Conservation (phyloP, 30 jellyfish, hydroid and myxozoan species). For the Hydractinia symbiolongicarpus region DNA sequence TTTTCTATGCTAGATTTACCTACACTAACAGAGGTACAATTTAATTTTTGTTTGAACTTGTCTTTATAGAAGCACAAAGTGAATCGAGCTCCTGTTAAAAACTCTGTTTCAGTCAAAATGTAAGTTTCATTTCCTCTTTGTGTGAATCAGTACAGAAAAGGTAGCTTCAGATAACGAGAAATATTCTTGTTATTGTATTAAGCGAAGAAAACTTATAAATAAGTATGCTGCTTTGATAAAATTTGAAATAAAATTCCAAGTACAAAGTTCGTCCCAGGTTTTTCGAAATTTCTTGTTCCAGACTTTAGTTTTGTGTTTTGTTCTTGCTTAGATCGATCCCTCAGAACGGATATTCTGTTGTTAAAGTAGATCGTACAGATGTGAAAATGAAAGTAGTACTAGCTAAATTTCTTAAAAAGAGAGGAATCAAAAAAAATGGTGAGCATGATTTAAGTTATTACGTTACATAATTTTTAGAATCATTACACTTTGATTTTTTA, state of each 20-base stretch:
- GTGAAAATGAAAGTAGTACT: conserved; percentile 61
- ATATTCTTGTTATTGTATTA: too few relatives aligned
- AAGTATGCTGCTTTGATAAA: too few relatives aligned
- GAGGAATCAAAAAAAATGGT: conserved; percentile 41
- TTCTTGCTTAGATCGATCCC: not conserved
- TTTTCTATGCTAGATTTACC: too few relatives aligned
- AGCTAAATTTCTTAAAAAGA: conserved; percentile 56
- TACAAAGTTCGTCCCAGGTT: too few relatives aligned
- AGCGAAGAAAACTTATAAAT: too few relatives aligned
- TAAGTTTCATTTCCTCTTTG: not conserved
- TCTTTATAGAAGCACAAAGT: not conserved
- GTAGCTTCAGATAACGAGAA: too few relatives aligned
- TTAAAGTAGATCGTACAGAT: conserved; percentile 71
- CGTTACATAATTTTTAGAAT: not conserved
- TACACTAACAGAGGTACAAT: too few relatives aligned
- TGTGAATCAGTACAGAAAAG: too few relatives aligned
- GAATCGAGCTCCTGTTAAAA: conserved; percentile 4
- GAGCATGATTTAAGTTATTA: not conserved
- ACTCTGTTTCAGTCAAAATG: conserved; percentile 10
- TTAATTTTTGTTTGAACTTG: not conserved
- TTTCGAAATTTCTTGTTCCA: too few relatives aligned
- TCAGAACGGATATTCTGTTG: conserved; percentile 69
- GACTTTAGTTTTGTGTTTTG: too few relatives aligned
- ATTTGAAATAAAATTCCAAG: too few relatives aligned
- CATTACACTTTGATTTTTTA: not conserved